phyloP scores from a whole-genome alignment of 2,888 invertebrate species.

The Chaetogeoica ovagalla region DNA sequence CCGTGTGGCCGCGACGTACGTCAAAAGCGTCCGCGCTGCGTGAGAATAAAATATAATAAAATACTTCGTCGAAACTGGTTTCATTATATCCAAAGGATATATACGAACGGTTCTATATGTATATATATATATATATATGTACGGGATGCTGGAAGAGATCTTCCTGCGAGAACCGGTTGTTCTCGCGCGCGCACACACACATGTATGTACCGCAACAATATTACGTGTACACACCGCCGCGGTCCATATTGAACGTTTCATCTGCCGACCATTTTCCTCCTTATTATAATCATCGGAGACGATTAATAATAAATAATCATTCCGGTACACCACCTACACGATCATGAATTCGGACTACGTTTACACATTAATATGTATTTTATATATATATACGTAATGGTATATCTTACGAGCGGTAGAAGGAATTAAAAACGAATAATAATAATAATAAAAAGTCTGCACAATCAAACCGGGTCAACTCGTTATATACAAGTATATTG shows the following conservation, averaged over 20 bases:
- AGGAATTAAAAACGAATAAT: neutral
- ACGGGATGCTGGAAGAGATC: neutral
- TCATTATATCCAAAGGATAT: conserved; percentile 34
- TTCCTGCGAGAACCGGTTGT: conserved; percentile 40
- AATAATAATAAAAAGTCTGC: neutral
- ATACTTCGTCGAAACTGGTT: conserved; percentile 38
- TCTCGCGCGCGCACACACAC: neutral
- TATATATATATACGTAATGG: too few species aligned
- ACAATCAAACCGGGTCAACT: too few species aligned
- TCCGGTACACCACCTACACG: neutral
- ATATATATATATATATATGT: too few species aligned
- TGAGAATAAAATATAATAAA: conserved; percentile 11
- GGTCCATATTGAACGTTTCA: conserved; percentile 10
- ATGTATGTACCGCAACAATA: neutral
- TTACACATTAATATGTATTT: neutral
- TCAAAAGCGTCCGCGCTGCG: conserved; percentile 17
- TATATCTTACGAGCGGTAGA: too few species aligned
- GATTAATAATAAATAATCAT: conserved; percentile 21
- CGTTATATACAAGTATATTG: neutral
- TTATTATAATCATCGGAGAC: conserved; percentile 27
- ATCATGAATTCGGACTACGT: neutral
- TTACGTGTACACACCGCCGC: too few species aligned
- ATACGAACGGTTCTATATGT: conserved; percentile 19
- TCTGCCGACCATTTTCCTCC: conserved; percentile 29
- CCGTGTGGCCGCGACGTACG: conserved; percentile 10